Evolutionary conservation across 2,113 vertebrate species (phyloP), one percentile per base, ranked within the genome.

Genomic region (Antechinus stuartii): DNA sequence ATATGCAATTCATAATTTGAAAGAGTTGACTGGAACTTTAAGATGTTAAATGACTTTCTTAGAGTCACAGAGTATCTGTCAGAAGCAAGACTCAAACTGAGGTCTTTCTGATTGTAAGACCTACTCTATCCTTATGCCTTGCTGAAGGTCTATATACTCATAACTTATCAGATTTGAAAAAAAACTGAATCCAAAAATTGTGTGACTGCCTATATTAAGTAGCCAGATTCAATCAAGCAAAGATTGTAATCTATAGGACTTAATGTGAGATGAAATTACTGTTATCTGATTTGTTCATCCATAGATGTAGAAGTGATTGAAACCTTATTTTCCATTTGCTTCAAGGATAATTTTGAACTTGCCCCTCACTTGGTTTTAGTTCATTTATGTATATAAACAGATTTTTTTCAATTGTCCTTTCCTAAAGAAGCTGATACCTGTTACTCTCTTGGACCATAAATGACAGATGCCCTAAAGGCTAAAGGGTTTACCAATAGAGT

Each of bases 351-450:
- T 61, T 89, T 92, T 84, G 92, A 90, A 55, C 42, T 97, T 84
- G 89, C 42, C 35, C 91, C 7, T 84, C 2, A 84, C 12, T 95
- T 95, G 94, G 1, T 93, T 96, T 92, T 54, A 90, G 93, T 91
- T 97, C 89, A 90, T 92, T 94, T 93, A 84, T 95, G 94, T 97
- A 94, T 97, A 97, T 96, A 97, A 97, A 95, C 93, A 96, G 56
- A 94, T 92, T 97, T 95, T 96, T 42, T 47, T 95, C 96, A 97
- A 94, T 54, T 93, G 92, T 93, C 90, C 84, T 76, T 96, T 96
- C 95, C 92, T 95, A 68, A 94, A 93, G 95, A 94, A 96, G 92
- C 92, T 97, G 98, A 97, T 95, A 97, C 95, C 95, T 97, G 97
- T 92, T 97, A 97, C 95, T 97, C 95, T 97, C 76, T 90, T 96